A percentile compares a stretch with the other conserved stretches of the same genome.
Evolutionary conservation across 2,113 vertebrate species (phyloP).

Genomic region (Crotophaga sulcirostris): DNA sequence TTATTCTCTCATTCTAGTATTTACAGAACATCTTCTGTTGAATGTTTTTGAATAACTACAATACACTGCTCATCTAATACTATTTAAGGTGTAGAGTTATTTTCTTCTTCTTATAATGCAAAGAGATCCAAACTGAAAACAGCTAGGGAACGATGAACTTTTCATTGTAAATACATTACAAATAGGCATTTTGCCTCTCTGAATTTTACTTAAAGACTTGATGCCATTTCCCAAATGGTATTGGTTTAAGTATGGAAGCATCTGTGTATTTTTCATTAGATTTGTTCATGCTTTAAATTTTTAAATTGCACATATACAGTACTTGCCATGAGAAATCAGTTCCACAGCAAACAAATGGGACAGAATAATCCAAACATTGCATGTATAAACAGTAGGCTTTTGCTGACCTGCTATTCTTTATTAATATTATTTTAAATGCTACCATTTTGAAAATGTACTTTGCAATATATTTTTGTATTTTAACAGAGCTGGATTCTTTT

Average conservation of each 20-base stretch:
- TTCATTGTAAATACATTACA: not conserved
- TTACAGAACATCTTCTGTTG: not conserved
- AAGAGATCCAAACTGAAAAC: not conserved
- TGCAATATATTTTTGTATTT: not conserved
- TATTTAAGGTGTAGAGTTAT: not conserved
- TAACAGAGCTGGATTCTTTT: not conserved
- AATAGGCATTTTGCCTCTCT: not conserved
- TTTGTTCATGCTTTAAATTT: not conserved
- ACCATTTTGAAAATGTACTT: not conserved
- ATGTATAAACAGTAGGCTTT: not conserved
- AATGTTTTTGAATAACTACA: not conserved
- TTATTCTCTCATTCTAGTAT: not conserved
- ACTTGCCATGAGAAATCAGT: slow-evolving; percentile 18
- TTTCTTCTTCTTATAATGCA: not conserved
- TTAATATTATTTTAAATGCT: not conserved
- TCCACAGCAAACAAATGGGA: not conserved
- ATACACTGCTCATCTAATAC: not conserved
- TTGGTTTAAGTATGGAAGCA: not conserved
- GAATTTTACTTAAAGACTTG: not conserved
- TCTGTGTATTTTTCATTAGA: slow-evolving; percentile 1
- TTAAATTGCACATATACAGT: not conserved
- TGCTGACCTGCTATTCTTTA: not conserved
- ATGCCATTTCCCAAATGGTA: not conserved
- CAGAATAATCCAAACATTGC: not conserved
- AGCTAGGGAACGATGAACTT: not conserved